These are phyloP conservation scores for Ondatra zibethicus DNA, from an alignment of 2,113 vertebrate genomes.

Conservation along the genomic window DNA sequence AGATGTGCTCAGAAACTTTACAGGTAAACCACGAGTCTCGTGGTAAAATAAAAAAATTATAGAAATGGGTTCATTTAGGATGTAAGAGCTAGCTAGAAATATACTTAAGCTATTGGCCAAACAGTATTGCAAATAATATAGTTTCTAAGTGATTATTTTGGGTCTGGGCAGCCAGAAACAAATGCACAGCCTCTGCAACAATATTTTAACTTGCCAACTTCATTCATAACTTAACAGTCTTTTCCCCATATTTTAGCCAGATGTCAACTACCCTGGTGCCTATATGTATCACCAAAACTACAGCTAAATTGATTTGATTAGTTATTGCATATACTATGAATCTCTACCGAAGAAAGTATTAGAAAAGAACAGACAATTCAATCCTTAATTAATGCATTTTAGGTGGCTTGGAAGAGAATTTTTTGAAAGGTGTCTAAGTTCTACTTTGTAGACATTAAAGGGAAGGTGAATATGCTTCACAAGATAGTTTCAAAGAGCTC, in stretches of 20 bases:
- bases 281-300: neutral
- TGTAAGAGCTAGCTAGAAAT: too few species aligned
- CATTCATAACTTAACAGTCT: neutral
- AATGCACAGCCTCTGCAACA: too few species aligned
- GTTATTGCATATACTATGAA: neutral
- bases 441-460: slow-evolving; percentile 2
- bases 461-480: neutral
- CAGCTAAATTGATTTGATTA: neutral
- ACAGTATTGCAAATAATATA: too few species aligned
- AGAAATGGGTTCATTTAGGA: too few species aligned
- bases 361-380: neutral
- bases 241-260: neutral
- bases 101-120: too few species aligned
- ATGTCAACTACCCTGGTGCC: neutral
- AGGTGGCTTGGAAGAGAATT: neutral
- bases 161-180: too few species aligned
- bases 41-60: too few species aligned
- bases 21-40: too few species aligned
- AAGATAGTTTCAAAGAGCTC: slow-evolving; percentile 10
- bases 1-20: too few species aligned
- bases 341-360: neutral
- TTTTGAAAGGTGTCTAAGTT: neutral
- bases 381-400: neutral
- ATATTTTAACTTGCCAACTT: neutral
- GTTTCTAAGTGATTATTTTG: too few species aligned